Evolutionary conservation across 2,888 invertebrate genomes (phyloP), one percentile per base, ranked within the genome.

Genomic region (Eilema caniola): DNA sequence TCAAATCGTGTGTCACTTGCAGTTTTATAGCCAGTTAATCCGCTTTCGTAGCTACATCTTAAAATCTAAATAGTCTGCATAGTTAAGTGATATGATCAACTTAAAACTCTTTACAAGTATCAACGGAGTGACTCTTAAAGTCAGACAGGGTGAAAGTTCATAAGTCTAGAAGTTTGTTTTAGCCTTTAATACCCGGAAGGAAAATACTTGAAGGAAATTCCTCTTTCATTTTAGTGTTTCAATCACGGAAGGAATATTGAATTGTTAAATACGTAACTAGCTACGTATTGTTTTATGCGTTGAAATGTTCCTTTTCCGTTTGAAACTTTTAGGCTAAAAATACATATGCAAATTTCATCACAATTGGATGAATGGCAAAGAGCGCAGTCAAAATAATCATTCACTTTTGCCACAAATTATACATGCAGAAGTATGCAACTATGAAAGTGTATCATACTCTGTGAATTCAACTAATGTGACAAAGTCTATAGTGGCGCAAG

Each of bases 11-110:
- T 64, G 59, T 64, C 62, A 69, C 62, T 70, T 66, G 53, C 41
- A 68, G 63, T 77, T 74, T 72, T 62, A 71, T 71, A 4, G 57
- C 65, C 37, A 59, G 57, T 73, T 64, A 56, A 62, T 53, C 64
- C 7, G 2, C 12, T 16, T 31, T 28, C 20, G 53, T 23, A 53
- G 66, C 23, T 33, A 57, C 67, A 71, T 80, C 74, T 68, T 28
- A 0, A 33, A 57, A 77, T 77, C 74, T 81, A 59, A 69, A 77
- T 69, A 31, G 70, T 71, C 60, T 66, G 37, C 47, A 61, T 28
- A 47, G 24, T 61, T 70, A 62, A 33, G n/a, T 25, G 77, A 72
- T 79, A 62, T 61, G 47, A 80, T 74, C 80, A 69, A 41, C 57
- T 56, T 25, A n/a, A 65, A 78, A 65, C 71, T 73, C 63, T 20